Conservation (phyloP, 2,113 vertebrate species). For the Carassius carassius region DNA sequence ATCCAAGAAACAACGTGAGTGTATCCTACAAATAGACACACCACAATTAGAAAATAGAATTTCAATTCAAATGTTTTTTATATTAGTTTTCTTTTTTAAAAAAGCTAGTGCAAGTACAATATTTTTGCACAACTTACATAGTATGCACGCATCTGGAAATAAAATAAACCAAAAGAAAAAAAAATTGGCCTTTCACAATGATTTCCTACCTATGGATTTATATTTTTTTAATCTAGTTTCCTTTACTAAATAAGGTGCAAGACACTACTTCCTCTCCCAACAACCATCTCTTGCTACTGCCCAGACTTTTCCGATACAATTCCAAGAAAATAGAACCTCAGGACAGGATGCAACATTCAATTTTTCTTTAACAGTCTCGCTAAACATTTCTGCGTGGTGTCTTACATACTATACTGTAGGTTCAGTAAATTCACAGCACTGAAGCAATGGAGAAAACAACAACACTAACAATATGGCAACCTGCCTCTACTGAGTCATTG, state of each 20-base stretch:
- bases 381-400: conserved; percentile 1
- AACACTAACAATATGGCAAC: conserved; percentile 7
- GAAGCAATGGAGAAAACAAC: conserved; percentile 24
- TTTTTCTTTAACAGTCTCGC: conserved; percentile 49
- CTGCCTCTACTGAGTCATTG: neutral
- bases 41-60: conserved; percentile 97
- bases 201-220: conserved; percentile 87
- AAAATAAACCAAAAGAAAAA: conserved; percentile 49
- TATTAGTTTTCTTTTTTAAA: conserved; percentile 74
- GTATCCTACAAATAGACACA: conserved; percentile 98
- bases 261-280: conserved; percentile 82
- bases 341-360: conserved; percentile 46
- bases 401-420: neutral
- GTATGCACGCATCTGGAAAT: conserved; percentile 91
- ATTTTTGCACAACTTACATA: conserved; percentile 96
- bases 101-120: conserved; percentile 98
- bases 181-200: conserved; percentile 80
- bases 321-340: conserved; percentile 53
- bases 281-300: conserved; percentile 74
- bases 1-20: conserved; percentile 93
- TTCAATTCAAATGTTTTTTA: conserved; percentile 89
- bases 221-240: conserved; percentile 55
- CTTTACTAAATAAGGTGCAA: conserved; percentile 88
- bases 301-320: conserved; percentile 74
- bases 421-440: conserved; percentile 48